These are phyloP conservation scores for Champsocephalus esox DNA, from an alignment of 2,797 vertebrate species.

Conservation along the genomic window DNA sequence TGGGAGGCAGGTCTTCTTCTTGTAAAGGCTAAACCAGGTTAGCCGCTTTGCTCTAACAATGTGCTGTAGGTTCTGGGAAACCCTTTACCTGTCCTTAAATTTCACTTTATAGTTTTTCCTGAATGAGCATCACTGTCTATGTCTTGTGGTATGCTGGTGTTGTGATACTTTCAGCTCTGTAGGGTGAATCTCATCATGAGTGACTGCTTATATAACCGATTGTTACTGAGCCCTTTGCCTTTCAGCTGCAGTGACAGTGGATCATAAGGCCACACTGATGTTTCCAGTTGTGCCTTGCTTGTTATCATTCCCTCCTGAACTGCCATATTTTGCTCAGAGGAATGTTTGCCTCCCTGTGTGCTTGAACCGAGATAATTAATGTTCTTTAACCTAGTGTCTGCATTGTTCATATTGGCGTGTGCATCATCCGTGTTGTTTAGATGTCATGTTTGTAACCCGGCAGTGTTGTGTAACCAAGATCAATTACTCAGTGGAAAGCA, in stretches of 20 bases:
- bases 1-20: not conserved
- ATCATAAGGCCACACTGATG: constrained; percentile 25
- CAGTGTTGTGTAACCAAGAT: constrained; percentile 76
- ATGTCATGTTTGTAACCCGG: constrained; percentile 49
- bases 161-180: constrained; percentile 18
- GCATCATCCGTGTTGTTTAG: constrained; percentile 17
- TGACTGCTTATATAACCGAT: constrained; percentile 59
- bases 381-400: not conserved
- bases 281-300: constrained; percentile 41
- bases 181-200: constrained; percentile 18
- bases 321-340: constrained; percentile 5
- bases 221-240: constrained; percentile 50
- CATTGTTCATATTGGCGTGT: not conserved
- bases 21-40: constrained; percentile 1
- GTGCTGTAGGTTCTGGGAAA: not conserved
- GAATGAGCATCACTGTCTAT: not conserved
- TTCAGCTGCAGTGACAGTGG: constrained; percentile 48
- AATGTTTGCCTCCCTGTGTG: not conserved
- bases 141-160: constrained; percentile 25
- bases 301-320: constrained; percentile 32
- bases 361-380: constrained; percentile 2
- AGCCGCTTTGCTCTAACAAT: not conserved
- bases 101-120: not conserved
- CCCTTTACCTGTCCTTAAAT: not conserved
- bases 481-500: constrained; percentile 52